phyloP scores from a whole-genome alignment of 2,888 invertebrate species.

The Agrochola litura region DNA sequence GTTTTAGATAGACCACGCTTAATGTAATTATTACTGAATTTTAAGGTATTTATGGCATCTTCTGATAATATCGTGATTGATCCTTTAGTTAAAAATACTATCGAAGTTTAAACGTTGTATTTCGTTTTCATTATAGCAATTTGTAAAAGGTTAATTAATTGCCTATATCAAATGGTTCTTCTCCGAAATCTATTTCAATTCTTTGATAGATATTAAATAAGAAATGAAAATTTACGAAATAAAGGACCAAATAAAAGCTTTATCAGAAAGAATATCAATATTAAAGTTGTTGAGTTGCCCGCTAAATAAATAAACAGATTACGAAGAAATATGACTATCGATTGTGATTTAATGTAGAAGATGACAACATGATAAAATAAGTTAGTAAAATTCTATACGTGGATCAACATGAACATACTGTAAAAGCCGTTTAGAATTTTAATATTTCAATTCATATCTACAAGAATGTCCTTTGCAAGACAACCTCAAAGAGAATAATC shows the following conservation, averaged over 20 bases:
- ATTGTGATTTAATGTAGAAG: slow-evolving; percentile 17
- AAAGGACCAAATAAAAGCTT: slow-evolving; percentile 15
- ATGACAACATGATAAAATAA: slow-evolving; percentile 21
- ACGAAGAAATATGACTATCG: slow-evolving; percentile 1
- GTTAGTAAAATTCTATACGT: background rate
- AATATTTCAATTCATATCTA: slow-evolving; percentile 47
- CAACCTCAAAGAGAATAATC: slow-evolving; percentile 46
- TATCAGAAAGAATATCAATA: slow-evolving; percentile 12
- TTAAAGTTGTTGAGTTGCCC: background rate
- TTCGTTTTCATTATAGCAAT: background rate
- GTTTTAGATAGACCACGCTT: slow-evolving; percentile 9
- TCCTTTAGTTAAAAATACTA: background rate
- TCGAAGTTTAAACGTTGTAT: background rate
- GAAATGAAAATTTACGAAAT: slow-evolving; percentile 15
- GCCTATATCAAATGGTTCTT: background rate
- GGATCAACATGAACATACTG: slow-evolving; percentile 18
- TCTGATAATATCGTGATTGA: background rate
- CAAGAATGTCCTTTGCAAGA: slow-evolving; percentile 37
- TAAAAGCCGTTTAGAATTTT: slow-evolving; percentile 24
- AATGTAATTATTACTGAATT: slow-evolving; percentile 6
- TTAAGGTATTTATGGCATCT: background rate
- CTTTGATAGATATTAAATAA: slow-evolving; percentile 4
- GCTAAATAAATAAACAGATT: slow-evolving; percentile 26
- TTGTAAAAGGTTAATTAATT: background rate
- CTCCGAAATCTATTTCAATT: background rate